Evolutionary conservation across 1,140 invertebrate genomes (phyloP).

Genomic region (Nomia melanderi): DNA sequence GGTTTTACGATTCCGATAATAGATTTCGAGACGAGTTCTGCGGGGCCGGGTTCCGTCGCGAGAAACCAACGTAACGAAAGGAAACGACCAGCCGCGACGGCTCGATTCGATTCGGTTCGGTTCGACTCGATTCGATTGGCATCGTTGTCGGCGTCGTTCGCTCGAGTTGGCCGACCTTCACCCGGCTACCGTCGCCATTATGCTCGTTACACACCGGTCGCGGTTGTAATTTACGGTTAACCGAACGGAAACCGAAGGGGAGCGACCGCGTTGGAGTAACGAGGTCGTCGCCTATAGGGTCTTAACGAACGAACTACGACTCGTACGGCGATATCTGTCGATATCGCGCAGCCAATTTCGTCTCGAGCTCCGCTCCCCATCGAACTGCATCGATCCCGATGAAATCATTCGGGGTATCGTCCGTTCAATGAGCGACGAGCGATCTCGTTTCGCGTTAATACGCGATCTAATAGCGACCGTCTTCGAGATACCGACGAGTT

Average conservation of each 20-base stretch:
- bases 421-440: too few relatives aligned
- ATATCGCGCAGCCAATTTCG: not conserved
- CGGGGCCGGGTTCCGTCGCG: too few relatives aligned
- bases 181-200: constrained; percentile 70
- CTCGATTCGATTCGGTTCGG: not conserved
- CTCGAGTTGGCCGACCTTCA: constrained; percentile 70
- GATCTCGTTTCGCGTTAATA: not conserved
- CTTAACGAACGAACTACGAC: constrained; percentile 64
- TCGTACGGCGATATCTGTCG: constrained; percentile 22
- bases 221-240: constrained; percentile 72
- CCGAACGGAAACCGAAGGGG: constrained; percentile 71
- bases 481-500: not conserved
- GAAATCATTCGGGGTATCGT: too few relatives aligned
- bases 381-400: not conserved
- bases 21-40: not conserved
- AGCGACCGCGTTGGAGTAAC: constrained; percentile 66
- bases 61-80: not conserved
- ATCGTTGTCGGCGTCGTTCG: constrained; percentile 55
- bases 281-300: constrained; percentile 65
- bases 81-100: constrained; percentile 4
- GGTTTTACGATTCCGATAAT: not conserved
- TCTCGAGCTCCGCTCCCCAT: not conserved
- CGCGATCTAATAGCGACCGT: not conserved
- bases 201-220: constrained; percentile 70
- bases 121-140: constrained; percentile 5